Percentiles rank a stretch among this genome's conserved stretches.
These are phyloP conservation scores for Epinotia ramella DNA, from an alignment of 2,888 invertebrate species.

Conservation along the genomic window DNA sequence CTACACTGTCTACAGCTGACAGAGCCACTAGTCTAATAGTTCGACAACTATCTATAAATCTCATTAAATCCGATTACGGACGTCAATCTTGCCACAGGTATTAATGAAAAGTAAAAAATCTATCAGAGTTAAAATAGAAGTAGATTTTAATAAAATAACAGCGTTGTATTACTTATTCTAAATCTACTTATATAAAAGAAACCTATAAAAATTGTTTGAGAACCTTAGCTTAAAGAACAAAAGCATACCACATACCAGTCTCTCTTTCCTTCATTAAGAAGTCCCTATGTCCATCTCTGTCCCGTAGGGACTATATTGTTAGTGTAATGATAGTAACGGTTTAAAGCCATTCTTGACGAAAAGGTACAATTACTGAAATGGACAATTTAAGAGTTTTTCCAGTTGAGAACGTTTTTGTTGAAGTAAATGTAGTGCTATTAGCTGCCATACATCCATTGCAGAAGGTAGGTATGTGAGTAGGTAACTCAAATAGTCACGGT, in stretches of 20 bases:
- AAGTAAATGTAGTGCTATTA: slow-evolving; percentile 25
- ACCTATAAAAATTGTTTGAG: slow-evolving; percentile 19
- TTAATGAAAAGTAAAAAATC: background rate
- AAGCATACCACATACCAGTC: slow-evolving; percentile 30
- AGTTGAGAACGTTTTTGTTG: slow-evolving; percentile 26
- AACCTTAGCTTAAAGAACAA: slow-evolving; percentile 27
- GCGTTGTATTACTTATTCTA: too few relatives aligned
- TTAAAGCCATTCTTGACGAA: slow-evolving; percentile 28
- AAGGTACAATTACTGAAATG: slow-evolving; percentile 43
- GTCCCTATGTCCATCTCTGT: slow-evolving; percentile 35
- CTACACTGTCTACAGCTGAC: too few relatives aligned
- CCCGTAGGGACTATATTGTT: slow-evolving; percentile 35
- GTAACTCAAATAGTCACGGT: background rate
- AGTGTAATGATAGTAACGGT: slow-evolving; percentile 35
- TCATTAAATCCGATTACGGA: background rate
- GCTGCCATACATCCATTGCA: background rate
- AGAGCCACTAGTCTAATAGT: too few relatives aligned
- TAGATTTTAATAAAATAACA: too few relatives aligned
- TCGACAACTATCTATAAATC: background rate
- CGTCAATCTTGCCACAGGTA: background rate
- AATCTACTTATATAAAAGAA: too few relatives aligned
- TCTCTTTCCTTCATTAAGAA: slow-evolving; percentile 18
- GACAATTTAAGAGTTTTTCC: slow-evolving; percentile 30
- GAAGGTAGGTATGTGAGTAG: background rate
- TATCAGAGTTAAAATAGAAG: background rate